Conservation (phyloP, 2,888 invertebrate genomes). For the Cancer borealis region DNA sequence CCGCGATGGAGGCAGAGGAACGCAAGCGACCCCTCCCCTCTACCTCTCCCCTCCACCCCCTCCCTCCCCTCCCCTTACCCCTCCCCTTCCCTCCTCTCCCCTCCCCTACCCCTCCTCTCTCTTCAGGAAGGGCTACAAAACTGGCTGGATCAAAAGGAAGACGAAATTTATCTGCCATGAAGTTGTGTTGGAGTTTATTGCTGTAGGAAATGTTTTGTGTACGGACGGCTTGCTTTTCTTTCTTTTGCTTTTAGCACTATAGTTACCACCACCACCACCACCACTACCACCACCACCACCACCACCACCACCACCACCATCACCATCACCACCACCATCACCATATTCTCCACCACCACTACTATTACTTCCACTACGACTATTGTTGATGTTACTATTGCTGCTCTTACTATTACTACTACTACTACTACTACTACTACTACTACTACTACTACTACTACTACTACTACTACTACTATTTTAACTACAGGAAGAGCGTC, state of each 20-base stretch:
- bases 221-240: not conserved
- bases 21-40: not conserved
- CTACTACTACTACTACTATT: not conserved
- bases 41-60: not conserved
- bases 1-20: constrained; percentile 40
- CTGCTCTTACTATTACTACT: not conserved
- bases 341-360: not conserved
- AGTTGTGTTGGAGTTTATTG: not conserved
- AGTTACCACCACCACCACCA: not conserved
- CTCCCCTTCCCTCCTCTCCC: not conserved
- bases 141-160: not conserved
- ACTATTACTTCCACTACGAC: not conserved
- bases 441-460: not conserved
- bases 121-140: not conserved
- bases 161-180: constrained; percentile 23
- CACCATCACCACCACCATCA: not conserved
- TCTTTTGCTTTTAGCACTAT: not conserved
- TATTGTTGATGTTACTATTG: not conserved
- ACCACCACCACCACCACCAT: constrained; percentile 13
- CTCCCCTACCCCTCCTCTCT: not conserved
- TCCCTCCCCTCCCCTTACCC: not conserved
- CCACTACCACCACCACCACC: not conserved
- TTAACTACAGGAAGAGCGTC: not conserved
- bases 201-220: constrained; percentile 1
- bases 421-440: not conserved